Percentiles rank a stretch among this genome's conserved stretches.
These are phyloP conservation scores for Manduca sexta DNA, from an alignment of 1,140 invertebrate species.

Conservation along the genomic window DNA sequence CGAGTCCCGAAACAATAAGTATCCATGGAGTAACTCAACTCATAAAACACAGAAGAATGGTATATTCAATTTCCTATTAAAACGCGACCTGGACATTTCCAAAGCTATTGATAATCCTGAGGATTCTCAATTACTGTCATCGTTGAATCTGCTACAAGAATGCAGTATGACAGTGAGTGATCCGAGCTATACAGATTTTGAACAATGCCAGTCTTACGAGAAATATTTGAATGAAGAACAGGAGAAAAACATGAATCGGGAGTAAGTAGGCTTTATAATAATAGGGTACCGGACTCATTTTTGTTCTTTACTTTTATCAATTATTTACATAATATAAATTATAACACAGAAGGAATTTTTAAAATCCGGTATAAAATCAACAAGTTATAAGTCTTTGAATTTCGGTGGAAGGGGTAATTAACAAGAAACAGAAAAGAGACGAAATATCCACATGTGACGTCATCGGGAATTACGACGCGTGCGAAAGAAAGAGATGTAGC, in stretches of 20 bases:
- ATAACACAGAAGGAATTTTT: no score
- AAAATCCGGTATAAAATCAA: no score
- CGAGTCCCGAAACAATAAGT: constrained; percentile 53
- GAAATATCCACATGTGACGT: no score
- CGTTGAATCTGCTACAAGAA: constrained; percentile 36
- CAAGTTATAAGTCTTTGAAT: no score
- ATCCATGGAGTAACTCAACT: constrained; percentile 56
- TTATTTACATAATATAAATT: no score
- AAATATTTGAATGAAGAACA: constrained; percentile 30
- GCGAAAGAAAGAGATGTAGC: no score
- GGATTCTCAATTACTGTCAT: constrained; percentile 31
- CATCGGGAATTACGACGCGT: no score
- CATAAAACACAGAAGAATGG: constrained; percentile 42
- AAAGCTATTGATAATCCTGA: constrained; percentile 35
- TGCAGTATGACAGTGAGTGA: constrained; percentile 41
- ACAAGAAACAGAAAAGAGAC: no score
- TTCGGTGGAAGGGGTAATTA: no score
- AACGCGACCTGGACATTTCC: constrained; percentile 36
- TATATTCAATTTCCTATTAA: constrained; percentile 41
- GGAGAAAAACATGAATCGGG: constrained; percentile 17
- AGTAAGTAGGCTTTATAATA: constrained; percentile 29
- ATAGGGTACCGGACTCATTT: no score
- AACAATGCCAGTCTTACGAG: constrained; percentile 46
- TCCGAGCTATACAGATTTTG: constrained; percentile 47
- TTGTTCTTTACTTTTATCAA: no score